Evolutionary conservation across 2,888 invertebrate genomes (phyloP), one percentile per base, ranked within the genome.

Genomic region (Lasioglossum leucozonium): DNA sequence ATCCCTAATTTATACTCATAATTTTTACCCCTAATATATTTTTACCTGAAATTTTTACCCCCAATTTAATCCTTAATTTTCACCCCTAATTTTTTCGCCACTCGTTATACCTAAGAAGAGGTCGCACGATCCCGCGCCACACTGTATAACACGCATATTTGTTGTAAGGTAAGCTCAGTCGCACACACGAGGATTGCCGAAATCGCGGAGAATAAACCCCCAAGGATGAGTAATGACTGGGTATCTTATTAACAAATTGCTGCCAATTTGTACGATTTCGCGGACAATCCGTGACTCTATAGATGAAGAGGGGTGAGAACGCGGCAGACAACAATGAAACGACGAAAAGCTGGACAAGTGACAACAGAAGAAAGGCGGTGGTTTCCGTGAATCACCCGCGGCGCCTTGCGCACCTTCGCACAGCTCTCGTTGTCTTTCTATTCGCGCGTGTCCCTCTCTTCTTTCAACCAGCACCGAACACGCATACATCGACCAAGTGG

Each of bases 391-490:
- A 75, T 83, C 82, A 82, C 26, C 55, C 55, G 55, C 71, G 58
- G 30, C 76, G 30, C n/a, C n/a, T n/a, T n/a, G n/a, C 22, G 8
- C 51, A 55, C 51, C 51, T 6, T 62, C 47, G 44, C 22, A 34
- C 30, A n/a, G n/a, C 44, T 55, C 26, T 26, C 40, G 42, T 51
- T 62, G 22, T 30, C 73, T 84, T 77, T 55, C 76, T 26, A 62
- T n/a, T n/a, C 42, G 40, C 4, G 18, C 44, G 72, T 44, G 72
- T 44, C 42, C 26, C 30, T 81, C 42, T 71, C 77, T 89, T 2
- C 34, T 79, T 87, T 30, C 82, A 79, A 87, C 47, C 55, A 26
- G 72, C 37, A 34, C 34, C 18, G 0, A n/a, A n/a, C n/a, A 34
- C 65, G 34, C 65, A 34, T 34, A 34, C 30, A 65, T 34, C 30